Evolutionary conservation across 1,140 invertebrate genomes (phyloP).

Genomic region (Brachionus manjavacas): DNA sequence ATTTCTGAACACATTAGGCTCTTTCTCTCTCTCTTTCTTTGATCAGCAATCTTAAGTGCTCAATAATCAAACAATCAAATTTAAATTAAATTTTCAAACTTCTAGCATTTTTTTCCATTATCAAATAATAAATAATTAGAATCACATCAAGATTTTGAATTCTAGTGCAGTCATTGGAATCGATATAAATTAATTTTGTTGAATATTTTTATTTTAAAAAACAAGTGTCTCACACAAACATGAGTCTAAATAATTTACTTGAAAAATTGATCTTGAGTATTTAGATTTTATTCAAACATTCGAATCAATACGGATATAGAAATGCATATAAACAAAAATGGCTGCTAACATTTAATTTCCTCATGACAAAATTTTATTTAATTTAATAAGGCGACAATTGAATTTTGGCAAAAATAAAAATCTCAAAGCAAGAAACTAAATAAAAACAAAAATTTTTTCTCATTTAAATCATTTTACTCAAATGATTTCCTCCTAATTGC

Average conservation of each 20-base stretch:
- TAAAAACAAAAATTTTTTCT: neutral
- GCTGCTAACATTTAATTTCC: constrained; percentile 7
- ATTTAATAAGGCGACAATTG: neutral
- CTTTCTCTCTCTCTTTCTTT: neutral
- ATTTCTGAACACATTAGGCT: neutral
- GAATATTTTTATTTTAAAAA: neutral
- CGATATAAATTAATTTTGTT: neutral
- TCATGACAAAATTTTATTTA: neutral
- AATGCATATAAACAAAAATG: neutral
- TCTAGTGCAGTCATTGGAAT: neutral
- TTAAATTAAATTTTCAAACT: neutral
- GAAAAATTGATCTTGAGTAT: neutral
- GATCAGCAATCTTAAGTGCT: neutral
- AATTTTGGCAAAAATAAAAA: neutral
- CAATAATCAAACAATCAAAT: neutral
- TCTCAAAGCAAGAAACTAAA: neutral
- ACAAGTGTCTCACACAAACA: neutral
- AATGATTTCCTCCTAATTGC: constrained; percentile 23
- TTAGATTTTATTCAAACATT: neutral
- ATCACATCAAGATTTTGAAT: neutral
- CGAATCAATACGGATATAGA: neutral
- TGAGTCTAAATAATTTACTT: neutral
- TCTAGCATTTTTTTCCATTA: neutral
- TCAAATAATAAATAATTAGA: neutral
- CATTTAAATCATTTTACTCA: constrained; percentile 9